Percentiles rank a stretch among this genome's conserved stretches.
These are phyloP conservation scores for Prinia subflava DNA, from an alignment of 2,113 vertebrate genomes.

Conservation along the genomic window DNA sequence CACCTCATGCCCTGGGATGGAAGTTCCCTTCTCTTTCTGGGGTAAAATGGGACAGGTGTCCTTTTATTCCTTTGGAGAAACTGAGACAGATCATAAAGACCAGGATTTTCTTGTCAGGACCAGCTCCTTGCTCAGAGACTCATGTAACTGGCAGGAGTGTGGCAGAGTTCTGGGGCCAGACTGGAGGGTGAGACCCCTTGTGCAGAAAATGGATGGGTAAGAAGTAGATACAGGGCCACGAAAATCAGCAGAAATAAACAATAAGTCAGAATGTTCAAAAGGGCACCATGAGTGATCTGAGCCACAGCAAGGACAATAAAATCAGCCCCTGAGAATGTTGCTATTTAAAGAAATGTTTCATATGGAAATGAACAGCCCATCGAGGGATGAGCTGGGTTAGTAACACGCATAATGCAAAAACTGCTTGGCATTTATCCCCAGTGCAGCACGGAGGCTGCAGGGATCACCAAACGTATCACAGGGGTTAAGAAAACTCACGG, in stretches of 20 bases:
- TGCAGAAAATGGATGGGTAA: background rate
- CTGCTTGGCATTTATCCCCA: background rate
- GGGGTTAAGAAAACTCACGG: background rate
- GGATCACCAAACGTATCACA: background rate
- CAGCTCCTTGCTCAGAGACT: background rate
- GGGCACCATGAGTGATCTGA: background rate
- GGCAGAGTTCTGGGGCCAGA: background rate
- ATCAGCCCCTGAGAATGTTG: background rate
- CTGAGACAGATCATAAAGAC: background rate
- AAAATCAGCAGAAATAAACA: constrained; percentile 4
- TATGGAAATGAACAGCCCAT: constrained; percentile 31
- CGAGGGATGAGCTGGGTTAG: background rate
- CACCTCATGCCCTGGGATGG: accelerated
- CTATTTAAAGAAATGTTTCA: constrained; percentile 46
- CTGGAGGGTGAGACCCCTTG: background rate
- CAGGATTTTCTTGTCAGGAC: background rate
- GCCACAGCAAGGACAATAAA: constrained; percentile 22
- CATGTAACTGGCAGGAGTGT: accelerated
- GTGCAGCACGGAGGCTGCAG: background rate
- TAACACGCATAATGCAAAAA: background rate
- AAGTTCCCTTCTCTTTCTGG: background rate
- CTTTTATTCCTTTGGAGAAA: background rate
- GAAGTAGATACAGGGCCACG: background rate
- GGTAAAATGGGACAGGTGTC: background rate
- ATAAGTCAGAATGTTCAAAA: background rate